These are phyloP conservation scores for Zhuqinia jingwanae DNA, from an alignment of 2,888 invertebrate genomes.

Conservation along the genomic window DNA sequence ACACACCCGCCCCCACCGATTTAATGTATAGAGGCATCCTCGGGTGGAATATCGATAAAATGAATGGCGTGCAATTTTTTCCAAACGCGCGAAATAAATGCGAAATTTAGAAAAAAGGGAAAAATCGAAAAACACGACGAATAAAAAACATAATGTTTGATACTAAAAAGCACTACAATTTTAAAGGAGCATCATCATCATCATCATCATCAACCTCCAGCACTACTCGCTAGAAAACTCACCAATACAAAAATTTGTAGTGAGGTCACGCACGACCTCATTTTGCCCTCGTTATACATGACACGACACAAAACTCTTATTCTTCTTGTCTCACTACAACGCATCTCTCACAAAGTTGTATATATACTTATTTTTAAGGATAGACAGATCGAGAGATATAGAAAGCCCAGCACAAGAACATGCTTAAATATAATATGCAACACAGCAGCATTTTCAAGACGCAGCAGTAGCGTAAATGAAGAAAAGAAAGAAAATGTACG, in stretches of 20 bases:
- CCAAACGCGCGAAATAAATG: slow-evolving; percentile 31
- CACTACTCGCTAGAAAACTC: not conserved
- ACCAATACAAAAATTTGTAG: slow-evolving; percentile 61
- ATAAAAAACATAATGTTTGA: slow-evolving; percentile 29
- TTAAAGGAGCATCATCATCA: not conserved
- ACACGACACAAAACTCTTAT: slow-evolving; percentile 63
- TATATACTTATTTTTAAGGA: slow-evolving; percentile 2
- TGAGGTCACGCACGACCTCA: slow-evolving; percentile 72
- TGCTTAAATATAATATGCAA: slow-evolving; percentile 26
- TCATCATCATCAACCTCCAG: not conserved
- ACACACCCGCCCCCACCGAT: too few relatives aligned
- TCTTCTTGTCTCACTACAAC: slow-evolving; percentile 13
- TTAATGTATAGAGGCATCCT: too few relatives aligned
- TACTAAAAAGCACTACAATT: not conserved
- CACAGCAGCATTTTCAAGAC: slow-evolving; percentile 22
- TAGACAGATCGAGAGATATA: not conserved
- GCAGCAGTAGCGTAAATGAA: slow-evolving; percentile 65
- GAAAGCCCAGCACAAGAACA: not conserved
- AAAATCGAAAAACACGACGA: slow-evolving; percentile 16
- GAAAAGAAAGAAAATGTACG: not conserved
- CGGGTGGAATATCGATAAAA: slow-evolving; percentile 72
- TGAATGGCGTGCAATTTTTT: not conserved
- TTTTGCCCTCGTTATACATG: slow-evolving; percentile 69
- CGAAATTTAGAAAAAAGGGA: slow-evolving; percentile 29
- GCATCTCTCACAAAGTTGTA: slow-evolving; percentile 12